Evolutionary conservation across 2,113 vertebrate species (phyloP).

Genomic region (Corapipo altera): DNA sequence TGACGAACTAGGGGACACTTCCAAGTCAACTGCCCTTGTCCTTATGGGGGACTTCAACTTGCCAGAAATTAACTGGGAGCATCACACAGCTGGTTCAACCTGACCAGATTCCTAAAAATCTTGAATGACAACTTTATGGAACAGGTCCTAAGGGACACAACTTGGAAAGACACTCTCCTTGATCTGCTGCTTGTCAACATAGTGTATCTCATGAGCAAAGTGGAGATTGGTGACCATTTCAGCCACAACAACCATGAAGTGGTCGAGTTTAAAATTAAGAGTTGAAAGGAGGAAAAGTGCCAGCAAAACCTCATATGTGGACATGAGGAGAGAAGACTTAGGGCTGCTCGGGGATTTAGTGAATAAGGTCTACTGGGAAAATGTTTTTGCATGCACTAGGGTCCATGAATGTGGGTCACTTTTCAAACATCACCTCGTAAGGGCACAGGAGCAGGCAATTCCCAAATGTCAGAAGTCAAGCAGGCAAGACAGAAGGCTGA

Average conservation of each 20-base stretch:
- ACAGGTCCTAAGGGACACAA: not conserved
- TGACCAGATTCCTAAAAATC: not conserved
- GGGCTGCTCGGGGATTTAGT: not conserved
- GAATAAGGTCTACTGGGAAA: not conserved
- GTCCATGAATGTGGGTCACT: not conserved
- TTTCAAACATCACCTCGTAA: not conserved
- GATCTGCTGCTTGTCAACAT: not conserved
- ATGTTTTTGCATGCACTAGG: not conserved
- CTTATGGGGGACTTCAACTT: not conserved
- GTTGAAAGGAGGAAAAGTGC: not conserved
- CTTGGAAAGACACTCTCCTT: not conserved
- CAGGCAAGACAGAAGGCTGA: not conserved
- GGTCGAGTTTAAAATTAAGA: not conserved
- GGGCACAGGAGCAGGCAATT: not conserved
- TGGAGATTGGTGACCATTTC: not conserved
- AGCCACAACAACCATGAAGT: not conserved
- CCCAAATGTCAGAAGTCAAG: not conserved
- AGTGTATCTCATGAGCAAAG: not conserved
- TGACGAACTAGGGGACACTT: not conserved
- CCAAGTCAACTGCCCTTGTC: not conserved
- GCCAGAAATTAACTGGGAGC: not conserved
- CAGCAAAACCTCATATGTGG: not conserved
- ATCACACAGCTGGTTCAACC: not conserved
- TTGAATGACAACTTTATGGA: not conserved
- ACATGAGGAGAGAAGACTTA: not conserved